These are phyloP conservation scores for Lissocephala sabroskyi DNA, from an alignment of 2,888 invertebrate genomes.

Conservation along the genomic window DNA sequence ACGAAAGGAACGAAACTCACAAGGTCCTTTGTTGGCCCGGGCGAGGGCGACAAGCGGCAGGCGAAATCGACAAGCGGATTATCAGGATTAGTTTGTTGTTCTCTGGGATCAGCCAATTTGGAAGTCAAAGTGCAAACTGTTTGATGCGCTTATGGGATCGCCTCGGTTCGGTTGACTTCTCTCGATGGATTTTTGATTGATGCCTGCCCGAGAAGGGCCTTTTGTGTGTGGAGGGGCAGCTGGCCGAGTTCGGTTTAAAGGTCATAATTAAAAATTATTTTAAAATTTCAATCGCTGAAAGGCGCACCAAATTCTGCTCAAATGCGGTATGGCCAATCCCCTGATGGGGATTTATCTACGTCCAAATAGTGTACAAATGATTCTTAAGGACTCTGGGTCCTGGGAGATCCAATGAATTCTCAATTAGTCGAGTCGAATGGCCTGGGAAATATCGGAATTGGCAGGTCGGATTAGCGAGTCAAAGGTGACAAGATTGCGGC, in stretches of 20 bases:
- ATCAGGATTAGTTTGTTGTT: conserved; percentile 53
- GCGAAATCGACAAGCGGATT: conserved; percentile 55
- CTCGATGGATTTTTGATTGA: conserved; percentile 25
- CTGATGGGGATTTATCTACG: too few species aligned
- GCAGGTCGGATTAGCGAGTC: too few species aligned
- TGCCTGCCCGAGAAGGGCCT: neutral
- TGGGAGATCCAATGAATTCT: too few species aligned
- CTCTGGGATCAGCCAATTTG: conserved; percentile 51
- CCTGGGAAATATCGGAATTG: too few species aligned
- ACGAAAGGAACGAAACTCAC: conserved; percentile 36
- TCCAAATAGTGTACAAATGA: too few species aligned
- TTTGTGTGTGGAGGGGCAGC: conserved; percentile 30
- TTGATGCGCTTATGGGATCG: conserved; percentile 49
- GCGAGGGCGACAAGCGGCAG: conserved; percentile 61
- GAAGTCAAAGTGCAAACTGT: conserved; percentile 56
- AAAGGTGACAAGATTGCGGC: too few species aligned
- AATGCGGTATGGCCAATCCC: too few species aligned
- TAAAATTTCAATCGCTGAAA: conserved; percentile 38
- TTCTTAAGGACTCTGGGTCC: too few species aligned
- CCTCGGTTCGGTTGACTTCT: neutral
- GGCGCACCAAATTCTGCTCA: conserved; percentile 33
- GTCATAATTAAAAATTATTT: conserved; percentile 50
- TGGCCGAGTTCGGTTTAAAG: conserved; percentile 26
- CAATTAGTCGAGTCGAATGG: too few species aligned
- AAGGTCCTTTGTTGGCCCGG: conserved; percentile 25